phyloP scores from a whole-genome alignment of 92 coral and sea anemone genomes.

The Ricordea florida region DNA sequence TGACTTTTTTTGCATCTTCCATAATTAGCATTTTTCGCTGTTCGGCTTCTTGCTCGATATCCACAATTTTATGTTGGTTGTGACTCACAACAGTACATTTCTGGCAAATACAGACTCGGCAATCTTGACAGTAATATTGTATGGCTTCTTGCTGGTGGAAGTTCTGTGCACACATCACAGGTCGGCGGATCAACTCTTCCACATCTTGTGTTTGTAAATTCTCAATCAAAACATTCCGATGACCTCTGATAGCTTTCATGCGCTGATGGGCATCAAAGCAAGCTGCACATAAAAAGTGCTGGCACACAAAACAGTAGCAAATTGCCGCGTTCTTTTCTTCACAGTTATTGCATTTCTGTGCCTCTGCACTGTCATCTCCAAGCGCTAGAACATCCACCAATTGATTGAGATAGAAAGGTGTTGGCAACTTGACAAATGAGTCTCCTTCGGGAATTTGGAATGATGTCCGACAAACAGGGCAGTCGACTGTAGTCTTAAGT shows the following conservation, averaged over 20 bases:
- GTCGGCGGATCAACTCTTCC: conserved; percentile 18
- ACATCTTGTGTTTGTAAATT: conserved; percentile 14
- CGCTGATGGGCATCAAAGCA: conserved; percentile 15
- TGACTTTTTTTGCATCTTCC: background rate
- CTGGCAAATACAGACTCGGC: conserved; percentile 5
- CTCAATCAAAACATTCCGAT: conserved; percentile 11
- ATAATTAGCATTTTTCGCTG: background rate
- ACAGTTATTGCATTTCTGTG: conserved; percentile 14
- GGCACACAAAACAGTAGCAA: conserved; percentile 7
- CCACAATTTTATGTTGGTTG: conserved; percentile 1
- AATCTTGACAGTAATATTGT: conserved; percentile 14
- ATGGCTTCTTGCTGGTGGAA: background rate
- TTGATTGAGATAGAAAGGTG: conserved; percentile 21
- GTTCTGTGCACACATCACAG: conserved; percentile 10
- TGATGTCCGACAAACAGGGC: conserved; percentile 6
- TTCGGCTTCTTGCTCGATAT: background rate
- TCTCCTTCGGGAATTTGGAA: conserved; percentile 5
- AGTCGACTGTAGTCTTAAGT: background rate
- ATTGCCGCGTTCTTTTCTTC: conserved; percentile 8
- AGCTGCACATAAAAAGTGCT: conserved; percentile 2
- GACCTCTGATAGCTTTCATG: conserved; percentile 1
- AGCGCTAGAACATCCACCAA: conserved; percentile 14
- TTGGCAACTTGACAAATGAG: background rate
- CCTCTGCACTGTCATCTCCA: conserved; percentile 7
- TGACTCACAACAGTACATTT: conserved; percentile 14